phyloP scores from a whole-genome alignment of 1,140 invertebrate genomes.

The Leptestheria dahalacensis region DNA sequence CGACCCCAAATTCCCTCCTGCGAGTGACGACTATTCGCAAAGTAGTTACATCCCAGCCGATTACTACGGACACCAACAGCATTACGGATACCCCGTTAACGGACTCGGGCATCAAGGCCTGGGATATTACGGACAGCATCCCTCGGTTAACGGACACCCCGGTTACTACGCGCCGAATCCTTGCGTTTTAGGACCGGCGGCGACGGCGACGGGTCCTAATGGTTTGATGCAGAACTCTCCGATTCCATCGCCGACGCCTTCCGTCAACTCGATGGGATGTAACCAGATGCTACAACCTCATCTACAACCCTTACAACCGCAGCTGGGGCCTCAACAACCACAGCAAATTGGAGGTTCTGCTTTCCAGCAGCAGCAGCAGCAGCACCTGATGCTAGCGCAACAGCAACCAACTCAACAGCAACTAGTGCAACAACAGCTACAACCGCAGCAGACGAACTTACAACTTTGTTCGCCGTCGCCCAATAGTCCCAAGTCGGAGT shows the following conservation, averaged over 20 bases:
- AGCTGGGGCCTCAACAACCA: background rate
- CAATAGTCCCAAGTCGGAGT: slow-evolving; percentile 21
- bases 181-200: background rate
- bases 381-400: slow-evolving; percentile 25
- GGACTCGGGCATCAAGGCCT: slow-evolving; percentile 18
- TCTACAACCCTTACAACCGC: background rate
- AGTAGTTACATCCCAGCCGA: slow-evolving; percentile 55
- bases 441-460: slow-evolving; percentile 20
- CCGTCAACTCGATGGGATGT: too few species aligned
- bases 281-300: background rate
- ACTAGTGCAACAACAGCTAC: slow-evolving; percentile 26
- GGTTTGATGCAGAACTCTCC: slow-evolving; percentile 12
- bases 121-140: slow-evolving; percentile 16
- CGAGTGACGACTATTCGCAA: slow-evolving; percentile 59
- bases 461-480: slow-evolving; percentile 12
- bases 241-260: slow-evolving; percentile 18
- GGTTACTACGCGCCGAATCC: background rate
- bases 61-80: slow-evolving; percentile 17
- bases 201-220: background rate
- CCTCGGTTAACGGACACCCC: background rate
- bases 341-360: background rate
- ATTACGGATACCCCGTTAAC: slow-evolving; percentile 15
- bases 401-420: slow-evolving; percentile 20
- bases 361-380: slow-evolving; percentile 9
- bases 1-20: slow-evolving; percentile 73